Percentiles rank a stretch among this genome's conserved stretches.
Evolutionary conservation across 2,113 vertebrate species (phyloP).

Genomic region (Podiceps cristatus): DNA sequence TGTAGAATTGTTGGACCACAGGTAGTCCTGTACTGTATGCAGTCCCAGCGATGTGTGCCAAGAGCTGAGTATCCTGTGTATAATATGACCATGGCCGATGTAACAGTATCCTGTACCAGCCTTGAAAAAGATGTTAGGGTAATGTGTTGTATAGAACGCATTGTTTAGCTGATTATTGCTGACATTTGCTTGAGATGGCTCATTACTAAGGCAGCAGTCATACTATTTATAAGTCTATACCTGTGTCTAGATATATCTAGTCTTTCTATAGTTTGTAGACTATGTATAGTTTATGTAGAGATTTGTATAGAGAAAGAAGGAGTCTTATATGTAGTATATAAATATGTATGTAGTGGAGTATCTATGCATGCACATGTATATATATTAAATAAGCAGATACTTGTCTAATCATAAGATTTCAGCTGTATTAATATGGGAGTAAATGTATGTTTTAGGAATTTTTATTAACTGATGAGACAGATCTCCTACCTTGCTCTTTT

Average conservation of each 20-base stretch:
- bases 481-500: neutral
- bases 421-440: neutral
- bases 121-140: constrained; percentile 92
- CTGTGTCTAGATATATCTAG: neutral
- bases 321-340: neutral
- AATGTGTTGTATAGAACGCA: neutral
- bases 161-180: fast-evolving
- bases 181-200: neutral
- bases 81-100: constrained; percentile 93
- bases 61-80: constrained; percentile 91
- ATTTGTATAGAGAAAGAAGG: neutral
- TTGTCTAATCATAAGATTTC: neutral
- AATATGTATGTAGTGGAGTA: neutral
- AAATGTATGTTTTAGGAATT: neutral
- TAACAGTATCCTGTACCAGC: constrained; percentile 92
- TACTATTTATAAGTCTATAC: neutral
- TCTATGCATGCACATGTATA: neutral
- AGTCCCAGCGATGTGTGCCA: constrained; percentile 89
- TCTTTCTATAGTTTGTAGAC: neutral
- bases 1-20: constrained; percentile 95
- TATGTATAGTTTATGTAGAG: neutral
- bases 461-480: neutral
- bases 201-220: neutral
- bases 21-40: constrained; percentile 92
- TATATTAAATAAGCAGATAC: neutral